Percentiles rank a stretch among this genome's conserved stretches.
Evolutionary conservation across 2,797 vertebrate species (phyloP).

Genomic region (Aulostomus chinensis): DNA sequence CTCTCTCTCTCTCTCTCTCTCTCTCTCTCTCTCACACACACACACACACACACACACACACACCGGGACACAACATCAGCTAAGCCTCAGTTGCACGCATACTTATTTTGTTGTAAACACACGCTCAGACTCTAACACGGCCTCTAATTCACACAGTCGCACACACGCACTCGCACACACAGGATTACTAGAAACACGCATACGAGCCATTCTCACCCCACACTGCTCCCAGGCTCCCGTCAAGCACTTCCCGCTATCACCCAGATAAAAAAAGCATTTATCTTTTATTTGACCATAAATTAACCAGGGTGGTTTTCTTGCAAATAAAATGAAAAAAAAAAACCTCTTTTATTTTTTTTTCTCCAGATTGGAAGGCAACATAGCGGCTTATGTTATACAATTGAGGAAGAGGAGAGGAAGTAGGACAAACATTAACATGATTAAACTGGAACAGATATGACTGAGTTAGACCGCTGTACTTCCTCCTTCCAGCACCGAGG

Average conservation of each 20-base stretch:
- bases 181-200: conserved; percentile 48
- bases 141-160: conserved; percentile 10
- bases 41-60: conserved; percentile 22
- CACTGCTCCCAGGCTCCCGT: background rate
- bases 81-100: conserved; percentile 26
- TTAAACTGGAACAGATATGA: no score
- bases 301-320: background rate
- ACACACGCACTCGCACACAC: conserved; percentile 11
- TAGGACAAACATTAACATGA: no score
- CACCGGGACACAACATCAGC: conserved; percentile 17
- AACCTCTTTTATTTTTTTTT: background rate
- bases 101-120: conserved; percentile 32
- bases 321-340: background rate
- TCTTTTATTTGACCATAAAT: conserved; percentile 2
- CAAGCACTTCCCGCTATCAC: background rate
- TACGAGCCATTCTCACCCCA: conserved; percentile 15
- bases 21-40: conserved; percentile 3
- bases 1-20: background rate
- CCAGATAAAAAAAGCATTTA: conserved; percentile 1
- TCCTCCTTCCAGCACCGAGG: no score
- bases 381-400: background rate
- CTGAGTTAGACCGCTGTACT: no score
- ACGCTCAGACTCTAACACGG: conserved; percentile 1
- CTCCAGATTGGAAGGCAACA: background rate
- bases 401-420: no score